These are phyloP conservation scores for Eristalis intricaria DNA, from an alignment of 2,888 invertebrate species.

Conservation along the genomic window DNA sequence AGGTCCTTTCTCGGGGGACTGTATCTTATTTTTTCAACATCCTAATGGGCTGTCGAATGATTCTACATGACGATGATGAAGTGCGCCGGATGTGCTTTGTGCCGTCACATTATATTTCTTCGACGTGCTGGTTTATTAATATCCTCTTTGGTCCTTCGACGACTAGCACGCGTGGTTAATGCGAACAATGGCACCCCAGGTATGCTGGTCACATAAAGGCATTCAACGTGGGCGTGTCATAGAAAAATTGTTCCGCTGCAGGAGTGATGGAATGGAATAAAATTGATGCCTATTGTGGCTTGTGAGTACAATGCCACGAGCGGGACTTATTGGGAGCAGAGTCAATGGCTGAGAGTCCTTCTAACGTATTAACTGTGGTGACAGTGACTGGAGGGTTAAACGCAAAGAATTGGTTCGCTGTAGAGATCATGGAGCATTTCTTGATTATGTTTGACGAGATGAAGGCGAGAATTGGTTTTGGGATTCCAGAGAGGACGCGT, in stretches of 20 bases:
- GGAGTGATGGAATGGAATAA: too few relatives aligned
- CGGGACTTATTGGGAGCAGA: too few relatives aligned
- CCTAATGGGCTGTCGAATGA: constrained; percentile 28
- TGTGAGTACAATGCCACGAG: too few relatives aligned
- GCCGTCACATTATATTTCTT: neutral
- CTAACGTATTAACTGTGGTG: too few relatives aligned
- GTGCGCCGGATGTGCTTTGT: neutral
- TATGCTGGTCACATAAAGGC: neutral
- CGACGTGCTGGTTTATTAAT: neutral
- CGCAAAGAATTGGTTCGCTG: too few relatives aligned
- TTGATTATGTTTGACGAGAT: too few relatives aligned
- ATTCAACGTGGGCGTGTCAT: neutral
- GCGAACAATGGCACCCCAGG: neutral
- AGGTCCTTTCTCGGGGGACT: neutral
- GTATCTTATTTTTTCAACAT: neutral
- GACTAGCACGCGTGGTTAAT: neutral
- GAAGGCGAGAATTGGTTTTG: too few relatives aligned
- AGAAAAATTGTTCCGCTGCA: neutral
- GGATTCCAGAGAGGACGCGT: too few relatives aligned
- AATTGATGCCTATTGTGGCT: too few relatives aligned
- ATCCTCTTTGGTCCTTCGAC: neutral
- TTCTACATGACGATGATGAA: neutral
- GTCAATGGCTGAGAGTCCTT: too few relatives aligned
- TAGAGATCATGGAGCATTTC: too few relatives aligned
- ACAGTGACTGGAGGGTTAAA: too few relatives aligned